A percentile compares a stretch with the other conserved stretches of the same genome.
Conservation (phyloP, 2,113 vertebrate genomes). For the Entomyzon cyanotis region DNA sequence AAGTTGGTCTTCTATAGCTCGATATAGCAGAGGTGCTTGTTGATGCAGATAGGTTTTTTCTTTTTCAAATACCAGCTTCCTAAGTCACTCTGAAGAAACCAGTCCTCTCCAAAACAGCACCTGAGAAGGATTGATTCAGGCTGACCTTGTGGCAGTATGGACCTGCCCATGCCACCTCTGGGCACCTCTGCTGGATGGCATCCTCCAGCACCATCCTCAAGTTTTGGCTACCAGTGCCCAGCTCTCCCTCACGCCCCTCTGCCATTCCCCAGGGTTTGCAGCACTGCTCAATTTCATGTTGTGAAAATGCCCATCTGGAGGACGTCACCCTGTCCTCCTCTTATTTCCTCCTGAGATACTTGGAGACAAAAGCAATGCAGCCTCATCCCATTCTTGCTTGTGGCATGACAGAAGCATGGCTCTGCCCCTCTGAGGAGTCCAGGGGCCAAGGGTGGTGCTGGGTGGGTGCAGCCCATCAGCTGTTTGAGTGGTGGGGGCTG, state of each 20-base stretch:
- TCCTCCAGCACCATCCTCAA: rapidly evolving
- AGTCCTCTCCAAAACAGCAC: not conserved
- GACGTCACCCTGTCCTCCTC: not conserved
- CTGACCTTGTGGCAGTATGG: not conserved
- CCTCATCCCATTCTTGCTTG: not conserved
- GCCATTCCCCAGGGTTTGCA: rapidly evolving
- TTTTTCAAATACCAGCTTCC: not conserved
- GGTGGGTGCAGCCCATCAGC: not conserved
- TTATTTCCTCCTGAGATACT: not conserved
- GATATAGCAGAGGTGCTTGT: not conserved
- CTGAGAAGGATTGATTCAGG: not conserved
- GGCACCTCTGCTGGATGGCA: not conserved
- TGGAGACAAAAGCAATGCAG: not conserved
- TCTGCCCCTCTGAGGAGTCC: not conserved
- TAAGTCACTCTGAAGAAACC: not conserved
- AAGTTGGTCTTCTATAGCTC: not conserved
- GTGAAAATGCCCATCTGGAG: not conserved
- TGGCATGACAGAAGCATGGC: rapidly evolving
- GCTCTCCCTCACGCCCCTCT: not conserved
- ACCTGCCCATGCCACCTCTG: not conserved
- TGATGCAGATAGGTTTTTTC: not conserved
- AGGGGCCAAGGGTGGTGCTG: not conserved
- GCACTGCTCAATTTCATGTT: not conserved
- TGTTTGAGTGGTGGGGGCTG: not conserved
- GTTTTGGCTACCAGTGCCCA: not conserved